Base-by-base conservation (phyloP, 2,797 vertebrate genomes). In the Lateolabrax maculatus region DNA sequence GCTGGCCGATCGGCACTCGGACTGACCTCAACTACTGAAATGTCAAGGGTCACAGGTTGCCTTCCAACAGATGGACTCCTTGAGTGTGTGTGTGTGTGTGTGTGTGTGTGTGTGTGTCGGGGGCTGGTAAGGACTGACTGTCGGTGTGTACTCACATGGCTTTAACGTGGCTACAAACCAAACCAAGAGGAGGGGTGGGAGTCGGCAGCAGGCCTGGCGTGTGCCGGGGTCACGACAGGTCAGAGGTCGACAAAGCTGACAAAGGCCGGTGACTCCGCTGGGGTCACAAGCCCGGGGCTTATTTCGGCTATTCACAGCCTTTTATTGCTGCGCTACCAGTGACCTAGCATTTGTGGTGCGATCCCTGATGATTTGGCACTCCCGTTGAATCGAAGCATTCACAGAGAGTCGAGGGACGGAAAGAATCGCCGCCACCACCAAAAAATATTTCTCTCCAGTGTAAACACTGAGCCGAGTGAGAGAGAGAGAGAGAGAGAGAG, bases 41-140 rank as follows among this genome's bases (percentile, higher is more conserved):
- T 66, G 81, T 87, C 84, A 83, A 78, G 82, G 89, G 92, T 93
- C 88, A 91, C 91, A 88, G 77, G 85, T 89, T 89, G 87, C 77
- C 71, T 90, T 88, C 84, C 81, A 79, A 75, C 92, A 91, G 87
- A 94, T 92, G 91, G 91, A 79, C 79, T 66, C 41, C 80, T 37
- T 44, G 64, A 63, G 57, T 37, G 58, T 55, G 66, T 67, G 75
- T 58, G 71, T 58, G 67, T 41, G 71, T 49, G 60, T 66, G 57
- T 63, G 72, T 63, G 71, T 67, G 70, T 46, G 52, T 46, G 70
- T 68, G 75, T 63, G 74, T 49, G 43, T 60, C 21, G 11, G 56
- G 58, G 57, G 69, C n/a, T 36, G 51, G 57, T 31, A 13, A 19
- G 15, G 52, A 31, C 43, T 69, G 60, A 75, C 84, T 87, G 86